Base-by-base conservation (phyloP, 1,140 invertebrate genomes). In the Apis florea region DNA sequence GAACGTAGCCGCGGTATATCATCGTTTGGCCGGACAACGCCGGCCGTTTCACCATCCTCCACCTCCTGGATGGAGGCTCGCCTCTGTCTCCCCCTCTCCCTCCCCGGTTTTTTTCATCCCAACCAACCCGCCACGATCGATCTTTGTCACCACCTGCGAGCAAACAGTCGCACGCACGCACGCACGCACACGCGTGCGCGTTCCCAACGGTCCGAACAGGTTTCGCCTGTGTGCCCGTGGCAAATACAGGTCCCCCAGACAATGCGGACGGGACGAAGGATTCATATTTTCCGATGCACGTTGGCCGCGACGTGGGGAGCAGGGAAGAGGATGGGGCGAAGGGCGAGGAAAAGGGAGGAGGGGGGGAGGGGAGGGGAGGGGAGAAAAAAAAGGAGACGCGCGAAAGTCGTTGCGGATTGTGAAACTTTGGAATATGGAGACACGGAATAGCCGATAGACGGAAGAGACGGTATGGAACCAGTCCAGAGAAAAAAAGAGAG, bases 201-300 rank as follows among this genome's bases (percentile, higher is more conserved):
- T 19, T 13, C n/a, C n/a, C 67, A 53, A 13, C 51, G 31, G 51
- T 71, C 51, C 54, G 75, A 79, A 49, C 71, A 66, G 47, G 71
- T 67, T 69, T 68, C 51, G 61, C 76, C 21, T n/a, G 69, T 73
- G 51, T 83, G 82, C 54, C 59, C 54, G 70, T 68, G 53, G 82
- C 82, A 83, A 83, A 83, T 70, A 83, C 66, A 47, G 76, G 49
- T 84, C 79, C 79, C 87, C 79, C 87, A 79, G 86, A 88, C 85
- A 88, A 88, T 88, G 86, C 86, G 66, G 76, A 76, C 83, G 67
- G 67, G 66, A 76, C 86, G 85, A 87, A 88, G 86, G 84, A 88
- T 88, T 88, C 87, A 88, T 88, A 88, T 88, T 88, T 85, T 79
- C 86, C 61, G 83, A 88, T 88, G 86, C 83, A 73, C 70, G 66